Evolutionary conservation across 2,888 invertebrate genomes (phyloP), one percentile per base, ranked within the genome.

Genomic region (Tenthredo notha): DNA sequence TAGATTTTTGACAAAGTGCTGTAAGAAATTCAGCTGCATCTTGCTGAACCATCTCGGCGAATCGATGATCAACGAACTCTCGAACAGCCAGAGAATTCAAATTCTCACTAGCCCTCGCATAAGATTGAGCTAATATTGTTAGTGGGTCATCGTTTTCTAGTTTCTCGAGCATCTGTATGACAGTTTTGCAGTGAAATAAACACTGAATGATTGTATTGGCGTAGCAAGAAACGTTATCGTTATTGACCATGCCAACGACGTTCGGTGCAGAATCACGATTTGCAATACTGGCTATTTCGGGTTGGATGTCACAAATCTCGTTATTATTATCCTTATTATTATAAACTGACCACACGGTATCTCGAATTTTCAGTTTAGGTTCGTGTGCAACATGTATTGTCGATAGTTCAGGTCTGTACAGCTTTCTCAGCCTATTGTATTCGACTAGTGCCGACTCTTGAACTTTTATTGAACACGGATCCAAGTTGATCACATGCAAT

Each of bases 401-500:
- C 12, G 61, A 12, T 58, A 83, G 29, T n/a, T 83, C 83, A 15
- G 58, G 86, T 10, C 85, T 67, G 65, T 85, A 87, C 21, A 33
- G 25, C 54, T 84, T 70, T 72, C 87, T 82, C 33, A 88, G 85
- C 75, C 87, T 75, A 85, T 88, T 87, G 58, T 88, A 87, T 83
- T 88, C 88, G 21, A 61, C 54, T 15, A 87, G 85, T 15, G 88
- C 87, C 15, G 25, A 43, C 77, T 84, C 77, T 65, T 85, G 84
- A n/a, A 88, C 88, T 72, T 86, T 87, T 1, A 87, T 54, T 9
- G 86, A 78, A 43, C 54, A 40, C 6, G 88, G 87, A 77, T 89
- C 87, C 54, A 84, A 87, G 85, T 90, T 90, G 33, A 74, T 43
- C 43, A 74, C 67, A 86, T 89, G 87, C 9, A 89, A 75, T 18